phyloP scores from a whole-genome alignment of 2,797 vertebrate genomes.

The Nothura maculosa region DNA sequence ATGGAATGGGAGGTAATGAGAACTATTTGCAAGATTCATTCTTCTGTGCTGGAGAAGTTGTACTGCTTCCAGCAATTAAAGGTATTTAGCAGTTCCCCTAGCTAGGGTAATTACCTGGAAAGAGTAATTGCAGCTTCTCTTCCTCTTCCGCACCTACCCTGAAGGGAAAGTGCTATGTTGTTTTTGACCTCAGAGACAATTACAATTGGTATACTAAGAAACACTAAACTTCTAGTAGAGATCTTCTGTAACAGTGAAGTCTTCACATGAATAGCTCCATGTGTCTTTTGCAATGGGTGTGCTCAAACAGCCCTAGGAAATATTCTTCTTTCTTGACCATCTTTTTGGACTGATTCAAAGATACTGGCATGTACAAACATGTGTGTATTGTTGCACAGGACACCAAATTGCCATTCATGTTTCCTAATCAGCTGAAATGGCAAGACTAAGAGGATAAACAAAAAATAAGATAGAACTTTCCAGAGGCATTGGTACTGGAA shows the following conservation, averaged over 20 bases:
- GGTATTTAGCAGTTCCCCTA: background rate
- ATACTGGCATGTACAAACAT: background rate
- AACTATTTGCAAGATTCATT: background rate
- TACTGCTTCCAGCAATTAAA: conserved; percentile 23
- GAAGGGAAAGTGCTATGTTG: background rate
- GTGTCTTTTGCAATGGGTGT: background rate
- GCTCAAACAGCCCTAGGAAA: background rate
- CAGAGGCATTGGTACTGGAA: background rate
- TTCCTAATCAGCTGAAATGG: background rate
- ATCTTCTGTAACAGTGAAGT: background rate
- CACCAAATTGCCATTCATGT: fast-evolving
- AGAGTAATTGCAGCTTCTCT: background rate
- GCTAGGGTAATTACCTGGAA: background rate
- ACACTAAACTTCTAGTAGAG: background rate
- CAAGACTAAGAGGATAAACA: background rate
- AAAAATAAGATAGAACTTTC: background rate
- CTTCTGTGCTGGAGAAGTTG: background rate
- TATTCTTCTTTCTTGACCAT: background rate
- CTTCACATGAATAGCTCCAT: background rate
- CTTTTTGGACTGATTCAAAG: background rate
- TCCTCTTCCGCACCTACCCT: background rate
- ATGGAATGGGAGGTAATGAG: background rate
- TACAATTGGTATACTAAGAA: background rate
- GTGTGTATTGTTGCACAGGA: background rate
- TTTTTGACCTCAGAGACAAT: background rate